Evolutionary conservation across 2,797 vertebrate genomes (phyloP).

Genomic region (Smutsia gigantea): DNA sequence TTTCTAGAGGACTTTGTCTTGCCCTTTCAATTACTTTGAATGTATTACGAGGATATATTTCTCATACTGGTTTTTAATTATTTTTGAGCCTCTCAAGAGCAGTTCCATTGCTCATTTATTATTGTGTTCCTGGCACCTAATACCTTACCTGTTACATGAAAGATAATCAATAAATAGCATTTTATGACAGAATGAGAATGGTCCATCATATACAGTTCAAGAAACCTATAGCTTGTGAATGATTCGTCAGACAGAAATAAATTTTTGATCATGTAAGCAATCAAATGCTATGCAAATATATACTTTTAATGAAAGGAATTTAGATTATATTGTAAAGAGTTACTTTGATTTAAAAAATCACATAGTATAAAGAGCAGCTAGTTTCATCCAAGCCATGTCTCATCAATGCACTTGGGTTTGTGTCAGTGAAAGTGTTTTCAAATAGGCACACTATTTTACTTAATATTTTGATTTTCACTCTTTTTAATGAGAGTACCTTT

Average conservation of each 20-base stretch:
- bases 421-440: background rate
- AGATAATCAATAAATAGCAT: slow-evolving; percentile 66
- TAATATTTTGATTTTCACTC: background rate
- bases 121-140: slow-evolving; percentile 41
- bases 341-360: background rate
- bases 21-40: background rate
- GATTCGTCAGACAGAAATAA: background rate
- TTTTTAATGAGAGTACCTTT: background rate
- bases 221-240: slow-evolving; percentile 10
- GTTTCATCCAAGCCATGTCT: background rate
- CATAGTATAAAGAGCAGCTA: background rate
- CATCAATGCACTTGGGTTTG: background rate
- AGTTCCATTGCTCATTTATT: slow-evolving; percentile 48
- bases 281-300: slow-evolving; percentile 40
- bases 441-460: background rate
- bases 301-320: slow-evolving; percentile 11
- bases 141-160: slow-evolving; percentile 57
- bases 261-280: slow-evolving; percentile 29
- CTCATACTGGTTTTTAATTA: slow-evolving; percentile 58
- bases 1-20: background rate
- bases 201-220: background rate
- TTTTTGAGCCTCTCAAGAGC: slow-evolving; percentile 20
- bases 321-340: background rate
- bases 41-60: slow-evolving; percentile 15
- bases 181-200: slow-evolving; percentile 43